phyloP scores from a whole-genome alignment of 2,113 vertebrate species.

The Chlamydotis undulata region DNA sequence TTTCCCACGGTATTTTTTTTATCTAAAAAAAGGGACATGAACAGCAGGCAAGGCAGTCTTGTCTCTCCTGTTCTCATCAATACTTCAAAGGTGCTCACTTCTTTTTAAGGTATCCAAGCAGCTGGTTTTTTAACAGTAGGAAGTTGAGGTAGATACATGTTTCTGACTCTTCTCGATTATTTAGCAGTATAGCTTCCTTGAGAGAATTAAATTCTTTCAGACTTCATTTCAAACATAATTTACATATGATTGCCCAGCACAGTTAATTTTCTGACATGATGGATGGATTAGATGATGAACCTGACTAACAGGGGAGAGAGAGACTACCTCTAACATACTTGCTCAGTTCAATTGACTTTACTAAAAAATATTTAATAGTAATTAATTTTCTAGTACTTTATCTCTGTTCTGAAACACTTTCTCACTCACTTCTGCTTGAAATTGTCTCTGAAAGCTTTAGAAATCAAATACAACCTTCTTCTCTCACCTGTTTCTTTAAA shows the following conservation, averaged over 20 bases:
- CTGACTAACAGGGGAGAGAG: not conserved
- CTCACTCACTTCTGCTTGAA: not conserved
- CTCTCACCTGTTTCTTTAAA: accelerated
- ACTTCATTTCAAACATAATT: not conserved
- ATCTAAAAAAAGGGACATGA: not conserved
- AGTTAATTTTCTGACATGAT: not conserved
- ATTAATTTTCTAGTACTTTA: not conserved
- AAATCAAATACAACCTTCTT: not conserved
- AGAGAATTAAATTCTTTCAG: not conserved
- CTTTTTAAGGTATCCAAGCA: not conserved
- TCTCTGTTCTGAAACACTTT: not conserved
- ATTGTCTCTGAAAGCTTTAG: not conserved
- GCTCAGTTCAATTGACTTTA: not conserved
- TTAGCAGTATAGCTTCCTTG: not conserved
- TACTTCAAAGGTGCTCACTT: not conserved
- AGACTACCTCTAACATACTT: not conserved
- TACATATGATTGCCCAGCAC: not conserved
- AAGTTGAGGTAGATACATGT: not conserved
- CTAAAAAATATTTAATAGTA: not conserved
- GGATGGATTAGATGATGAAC: not conserved
- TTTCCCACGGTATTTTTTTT: not conserved
- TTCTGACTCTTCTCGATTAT: not conserved
- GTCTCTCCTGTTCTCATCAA: not conserved
- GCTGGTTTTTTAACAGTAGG: not conserved
- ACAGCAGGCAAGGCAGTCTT: not conserved